Evolutionary conservation across 2,888 invertebrate species (phyloP), one percentile per base, ranked within the genome.

Genomic region (Exocentrus adspersus): DNA sequence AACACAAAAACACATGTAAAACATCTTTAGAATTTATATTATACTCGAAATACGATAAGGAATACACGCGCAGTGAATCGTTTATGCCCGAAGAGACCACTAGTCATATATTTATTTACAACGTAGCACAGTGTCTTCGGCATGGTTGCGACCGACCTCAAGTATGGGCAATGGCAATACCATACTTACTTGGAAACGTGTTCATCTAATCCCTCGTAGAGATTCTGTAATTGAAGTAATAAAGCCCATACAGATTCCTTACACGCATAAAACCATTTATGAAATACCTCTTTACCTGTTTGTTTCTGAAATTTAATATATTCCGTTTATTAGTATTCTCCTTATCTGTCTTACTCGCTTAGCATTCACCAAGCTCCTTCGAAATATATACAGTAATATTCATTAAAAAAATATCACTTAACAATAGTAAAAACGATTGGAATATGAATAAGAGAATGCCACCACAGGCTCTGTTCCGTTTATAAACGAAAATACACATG

Each of bases 1-100:
- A 80, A 81, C 78, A 78, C 71, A 72, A 78, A 80, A 81, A 81
- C 80, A 80, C 77, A 80, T 81, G 81, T 81, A 81, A 80, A 80
- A 79, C 79, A 78, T 74, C 74, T 70, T 72, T 70, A 72, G 66
- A 74, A 72, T 75, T 74, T 74, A 75, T 77, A 75, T 76, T 75
- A 69, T 73, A 75, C 75, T 76, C 73, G 67, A 76, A 71, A 75
- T 69, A 66, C 69, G 75, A 75, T 75, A 75, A 76, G 71, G 62
- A 62, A 46, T 69, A 75, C 69, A 74, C 72, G 70, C 72, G 70
- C 72, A 74, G 70, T 71, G 72, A 72, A 73, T 71, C 67, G 68
- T 65, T 71, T 73, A 69, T 68, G 66, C 65, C 64, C 48, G 46
- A 53, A 63, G 67, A 63, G 63, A 57, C 65, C 57, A 62, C 64